phyloP scores from a whole-genome alignment of 2,113 vertebrate species.

The Emberiza fucata region DNA sequence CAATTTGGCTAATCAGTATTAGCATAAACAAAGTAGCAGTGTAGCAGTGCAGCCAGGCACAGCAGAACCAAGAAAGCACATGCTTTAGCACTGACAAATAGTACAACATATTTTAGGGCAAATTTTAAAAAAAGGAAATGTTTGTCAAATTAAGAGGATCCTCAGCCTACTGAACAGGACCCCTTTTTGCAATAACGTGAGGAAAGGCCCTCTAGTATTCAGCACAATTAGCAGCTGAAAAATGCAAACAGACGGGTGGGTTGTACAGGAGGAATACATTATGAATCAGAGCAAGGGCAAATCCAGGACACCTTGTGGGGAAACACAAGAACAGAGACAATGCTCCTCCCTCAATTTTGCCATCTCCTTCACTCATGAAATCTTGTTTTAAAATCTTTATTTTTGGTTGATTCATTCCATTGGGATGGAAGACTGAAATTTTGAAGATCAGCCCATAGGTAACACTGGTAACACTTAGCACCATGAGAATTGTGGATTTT shows the following conservation, averaged over 20 bases:
- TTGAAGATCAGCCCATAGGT: not conserved
- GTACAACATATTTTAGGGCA: not conserved
- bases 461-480: not conserved
- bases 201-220: constrained; percentile 25
- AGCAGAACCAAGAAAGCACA: not conserved
- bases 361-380: not conserved
- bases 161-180: constrained; percentile 12
- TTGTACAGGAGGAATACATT: constrained; percentile 50
- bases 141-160: constrained; percentile 26
- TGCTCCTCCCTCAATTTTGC: not conserved
- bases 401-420: not conserved
- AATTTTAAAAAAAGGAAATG: constrained; percentile 11
- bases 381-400: not conserved
- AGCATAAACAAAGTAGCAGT: not conserved
- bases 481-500: not conserved
- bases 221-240: not conserved
- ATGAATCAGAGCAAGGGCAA: constrained; percentile 53
- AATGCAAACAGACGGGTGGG: constrained; percentile 34
- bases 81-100: constrained; percentile 26
- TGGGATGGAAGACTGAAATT: not conserved
- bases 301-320: constrained; percentile 12
- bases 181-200: not conserved
- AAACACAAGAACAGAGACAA: constrained; percentile 8
- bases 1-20: not conserved
- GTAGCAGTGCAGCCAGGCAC: not conserved